Evolutionary conservation across 2,797 vertebrate species (phyloP).

Genomic region (Corythornis leucogaster): DNA sequence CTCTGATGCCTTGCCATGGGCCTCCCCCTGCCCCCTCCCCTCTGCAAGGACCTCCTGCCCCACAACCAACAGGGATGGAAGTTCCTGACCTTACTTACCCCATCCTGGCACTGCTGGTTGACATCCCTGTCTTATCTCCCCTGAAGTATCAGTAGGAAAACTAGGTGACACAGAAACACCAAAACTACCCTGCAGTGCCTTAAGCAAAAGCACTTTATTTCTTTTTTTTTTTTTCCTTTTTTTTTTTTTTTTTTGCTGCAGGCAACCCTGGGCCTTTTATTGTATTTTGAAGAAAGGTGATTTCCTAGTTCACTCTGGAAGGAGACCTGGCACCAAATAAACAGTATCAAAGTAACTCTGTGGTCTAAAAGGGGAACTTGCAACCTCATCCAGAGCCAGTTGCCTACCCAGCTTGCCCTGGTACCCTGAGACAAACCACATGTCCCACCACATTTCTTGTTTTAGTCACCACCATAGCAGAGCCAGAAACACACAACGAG

Average conservation of each 20-base stretch:
- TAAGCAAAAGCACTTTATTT: neutral
- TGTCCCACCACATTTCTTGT: neutral
- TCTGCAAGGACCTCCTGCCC: neutral
- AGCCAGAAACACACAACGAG: neutral
- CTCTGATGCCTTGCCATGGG: accelerated
- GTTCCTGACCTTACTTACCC: neutral
- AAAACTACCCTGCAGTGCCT: neutral
- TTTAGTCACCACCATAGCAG: accelerated
- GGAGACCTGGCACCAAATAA: neutral
- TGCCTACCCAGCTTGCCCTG: neutral
- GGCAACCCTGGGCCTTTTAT: neutral
- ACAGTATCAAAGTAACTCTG: neutral
- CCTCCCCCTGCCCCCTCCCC: accelerated
- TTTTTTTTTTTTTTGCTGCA: too few relatives aligned
- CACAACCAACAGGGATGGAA: neutral
- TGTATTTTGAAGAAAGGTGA: neutral
- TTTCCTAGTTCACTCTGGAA: neutral
- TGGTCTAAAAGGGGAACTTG: neutral
- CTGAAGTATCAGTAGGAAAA: neutral
- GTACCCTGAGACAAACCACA: neutral
- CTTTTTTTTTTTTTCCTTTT: neutral
- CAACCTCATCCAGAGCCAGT: neutral
- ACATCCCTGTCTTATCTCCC: neutral
- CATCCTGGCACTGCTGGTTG: accelerated
- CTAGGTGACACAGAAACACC: neutral